Conservation (phyloP, 2,113 vertebrate species). For the Callipepla squamata region DNA sequence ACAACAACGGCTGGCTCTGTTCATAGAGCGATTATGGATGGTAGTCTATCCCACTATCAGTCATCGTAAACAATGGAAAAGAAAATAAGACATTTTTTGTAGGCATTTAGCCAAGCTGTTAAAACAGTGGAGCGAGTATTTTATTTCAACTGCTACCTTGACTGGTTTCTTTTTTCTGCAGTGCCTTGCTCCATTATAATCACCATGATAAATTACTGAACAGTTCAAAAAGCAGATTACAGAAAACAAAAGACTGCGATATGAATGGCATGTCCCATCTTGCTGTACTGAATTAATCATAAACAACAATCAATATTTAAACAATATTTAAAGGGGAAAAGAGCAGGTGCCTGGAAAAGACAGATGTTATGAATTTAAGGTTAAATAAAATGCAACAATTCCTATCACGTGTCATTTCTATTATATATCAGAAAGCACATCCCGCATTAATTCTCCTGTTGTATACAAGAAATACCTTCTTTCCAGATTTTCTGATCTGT, state of each 20-base stretch:
- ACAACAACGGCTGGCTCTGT: background rate
- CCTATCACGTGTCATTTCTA: background rate
- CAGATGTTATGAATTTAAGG: background rate
- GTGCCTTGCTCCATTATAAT: background rate
- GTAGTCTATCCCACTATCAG: background rate
- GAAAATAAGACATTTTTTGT: conserved; percentile 19
- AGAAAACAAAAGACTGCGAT: conserved; percentile 23
- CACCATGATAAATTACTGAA: background rate
- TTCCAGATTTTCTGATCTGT: background rate
- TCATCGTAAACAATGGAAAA: background rate
- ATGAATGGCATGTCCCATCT: conserved; percentile 10
- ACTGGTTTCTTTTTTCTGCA: background rate
- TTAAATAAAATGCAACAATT: conserved; percentile 8
- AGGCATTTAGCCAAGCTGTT: background rate
- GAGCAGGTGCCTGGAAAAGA: background rate
- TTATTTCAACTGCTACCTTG: background rate
- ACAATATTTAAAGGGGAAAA: background rate
- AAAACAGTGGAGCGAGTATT: background rate
- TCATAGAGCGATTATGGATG: background rate
- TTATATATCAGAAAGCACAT: background rate
- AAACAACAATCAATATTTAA: conserved; percentile 19
- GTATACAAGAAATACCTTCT: background rate
- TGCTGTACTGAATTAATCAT: conserved; percentile 28
- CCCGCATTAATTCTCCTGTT: background rate
- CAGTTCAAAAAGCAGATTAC: background rate